A percentile compares a stretch with the other conserved stretches of the same genome.
Evolutionary conservation across 2,113 vertebrate genomes (phyloP).

Genomic region (Istiophorus platypterus): DNA sequence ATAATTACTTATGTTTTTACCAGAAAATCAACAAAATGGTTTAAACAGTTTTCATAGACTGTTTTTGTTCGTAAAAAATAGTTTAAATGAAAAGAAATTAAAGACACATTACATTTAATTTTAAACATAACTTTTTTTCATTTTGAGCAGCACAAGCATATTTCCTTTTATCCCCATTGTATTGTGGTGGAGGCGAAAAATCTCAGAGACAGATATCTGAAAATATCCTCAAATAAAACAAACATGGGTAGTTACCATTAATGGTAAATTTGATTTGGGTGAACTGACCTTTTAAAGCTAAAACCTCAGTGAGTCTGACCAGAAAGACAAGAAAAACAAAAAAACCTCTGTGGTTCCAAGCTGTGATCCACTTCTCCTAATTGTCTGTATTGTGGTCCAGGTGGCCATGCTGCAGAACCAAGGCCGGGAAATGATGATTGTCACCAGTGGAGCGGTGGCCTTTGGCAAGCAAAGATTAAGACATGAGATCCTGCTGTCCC

Average conservation of each 20-base stretch:
- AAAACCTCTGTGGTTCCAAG: neutral
- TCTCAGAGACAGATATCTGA: neutral
- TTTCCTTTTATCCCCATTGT: neutral
- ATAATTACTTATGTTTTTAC: neutral
- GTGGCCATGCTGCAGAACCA: slow-evolving; percentile 97
- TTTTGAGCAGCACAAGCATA: neutral
- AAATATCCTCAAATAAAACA: neutral
- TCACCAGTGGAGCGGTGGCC: slow-evolving; percentile 97
- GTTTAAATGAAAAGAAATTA: neutral
- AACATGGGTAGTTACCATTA: neutral
- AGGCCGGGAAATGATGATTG: slow-evolving; percentile 98
- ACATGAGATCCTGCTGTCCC: slow-evolving; percentile 97
- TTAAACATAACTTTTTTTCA: neutral
- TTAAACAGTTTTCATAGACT: neutral
- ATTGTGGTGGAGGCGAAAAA: neutral
- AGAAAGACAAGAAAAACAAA: neutral
- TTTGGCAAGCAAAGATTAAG: slow-evolving; percentile 97
- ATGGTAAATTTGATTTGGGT: neutral
- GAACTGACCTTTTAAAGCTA: slow-evolving; percentile 2
- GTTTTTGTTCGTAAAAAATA: neutral
- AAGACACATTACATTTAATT: neutral
- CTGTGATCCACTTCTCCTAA: slow-evolving; percentile 16
- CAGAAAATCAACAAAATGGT: too few species aligned
- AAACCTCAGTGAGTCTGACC: neutral
- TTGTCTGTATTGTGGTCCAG: slow-evolving; percentile 73